These are phyloP conservation scores for Cancer borealis DNA, from an alignment of 2,888 invertebrate species.

Conservation along the genomic window DNA sequence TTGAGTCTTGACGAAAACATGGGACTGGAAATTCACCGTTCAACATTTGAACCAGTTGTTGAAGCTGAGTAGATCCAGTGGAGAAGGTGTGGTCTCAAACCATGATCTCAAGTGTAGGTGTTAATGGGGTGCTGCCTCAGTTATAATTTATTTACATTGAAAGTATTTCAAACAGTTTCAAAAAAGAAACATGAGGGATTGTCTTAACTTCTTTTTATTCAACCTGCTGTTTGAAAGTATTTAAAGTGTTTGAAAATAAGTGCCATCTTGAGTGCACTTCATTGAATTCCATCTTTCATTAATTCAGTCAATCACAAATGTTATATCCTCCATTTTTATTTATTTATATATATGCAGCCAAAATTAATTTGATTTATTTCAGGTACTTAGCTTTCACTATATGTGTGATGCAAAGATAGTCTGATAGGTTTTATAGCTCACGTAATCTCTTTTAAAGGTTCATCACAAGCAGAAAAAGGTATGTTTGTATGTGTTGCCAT, in stretches of 20 bases:
- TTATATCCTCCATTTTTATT: not conserved
- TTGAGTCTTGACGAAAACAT: constrained; percentile 74
- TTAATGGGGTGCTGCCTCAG: not conserved
- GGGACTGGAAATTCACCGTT: constrained; percentile 21
- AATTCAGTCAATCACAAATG: not conserved
- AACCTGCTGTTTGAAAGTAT: not conserved
- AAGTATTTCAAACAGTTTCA: not conserved
- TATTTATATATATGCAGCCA: not conserved
- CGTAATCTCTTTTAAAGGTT: not conserved
- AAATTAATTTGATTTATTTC: not conserved
- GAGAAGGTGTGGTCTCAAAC: constrained; percentile 9
- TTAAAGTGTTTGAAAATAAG: not conserved
- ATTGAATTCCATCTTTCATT: not conserved
- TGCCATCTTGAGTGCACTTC: not conserved
- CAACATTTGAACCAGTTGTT: not conserved
- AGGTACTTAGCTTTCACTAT: not conserved
- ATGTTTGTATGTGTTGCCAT: not conserved
- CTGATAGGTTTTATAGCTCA: not conserved
- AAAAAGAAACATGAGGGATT: not conserved
- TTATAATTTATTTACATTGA: not conserved
- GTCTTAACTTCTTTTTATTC: not conserved
- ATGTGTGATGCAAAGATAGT: not conserved
- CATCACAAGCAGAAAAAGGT: not conserved
- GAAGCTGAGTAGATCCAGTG: not conserved
- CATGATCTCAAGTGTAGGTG: not conserved